A percentile compares a stretch with the other conserved stretches of the same genome.
Evolutionary conservation across 1,140 invertebrate species (phyloP).

Genomic region (Onthophagus taurus): DNA sequence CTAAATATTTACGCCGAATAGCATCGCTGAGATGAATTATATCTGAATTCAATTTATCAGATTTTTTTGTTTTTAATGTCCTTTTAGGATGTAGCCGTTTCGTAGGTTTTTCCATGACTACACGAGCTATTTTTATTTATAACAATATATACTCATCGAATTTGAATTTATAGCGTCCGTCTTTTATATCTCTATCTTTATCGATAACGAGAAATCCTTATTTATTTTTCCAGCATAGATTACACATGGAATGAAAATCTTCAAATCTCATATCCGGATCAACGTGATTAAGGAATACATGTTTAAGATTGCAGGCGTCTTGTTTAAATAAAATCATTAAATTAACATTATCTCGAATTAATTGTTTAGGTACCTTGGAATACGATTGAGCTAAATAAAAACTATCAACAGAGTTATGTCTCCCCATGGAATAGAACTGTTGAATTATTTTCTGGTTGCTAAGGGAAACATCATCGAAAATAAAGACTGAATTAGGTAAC

Average conservation of each 20-base stretch:
- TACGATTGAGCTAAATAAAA: constrained; percentile 37
- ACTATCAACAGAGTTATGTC: constrained; percentile 25
- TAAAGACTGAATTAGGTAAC: constrained; percentile 30
- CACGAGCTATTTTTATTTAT: too few relatives aligned
- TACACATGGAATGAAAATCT: constrained; percentile 33
- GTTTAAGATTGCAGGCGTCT: constrained; percentile 38
- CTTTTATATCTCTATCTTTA: constrained; percentile 26
- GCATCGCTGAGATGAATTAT: too few relatives aligned
- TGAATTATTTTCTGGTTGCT: constrained; percentile 32
- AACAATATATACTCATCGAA: constrained; percentile 26
- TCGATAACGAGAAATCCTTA: constrained; percentile 31
- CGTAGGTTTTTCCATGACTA: too few relatives aligned
- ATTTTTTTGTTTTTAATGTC: too few relatives aligned
- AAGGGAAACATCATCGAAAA: constrained; percentile 37
- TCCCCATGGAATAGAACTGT: constrained; percentile 32
- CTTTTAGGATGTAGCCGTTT: too few relatives aligned
- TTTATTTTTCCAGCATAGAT: constrained; percentile 27
- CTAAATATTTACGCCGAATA: too few relatives aligned
- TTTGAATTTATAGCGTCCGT: constrained; percentile 29
- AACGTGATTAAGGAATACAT: too few relatives aligned
- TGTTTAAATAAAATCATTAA: constrained; percentile 37
- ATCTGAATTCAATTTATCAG: too few relatives aligned
- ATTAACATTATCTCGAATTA: constrained; percentile 38
- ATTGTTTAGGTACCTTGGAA: constrained; percentile 36
- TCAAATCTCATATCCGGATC: too few relatives aligned